These are phyloP conservation scores for Conchocele bisecta DNA, from an alignment of 2,888 invertebrate genomes.

Conservation along the genomic window DNA sequence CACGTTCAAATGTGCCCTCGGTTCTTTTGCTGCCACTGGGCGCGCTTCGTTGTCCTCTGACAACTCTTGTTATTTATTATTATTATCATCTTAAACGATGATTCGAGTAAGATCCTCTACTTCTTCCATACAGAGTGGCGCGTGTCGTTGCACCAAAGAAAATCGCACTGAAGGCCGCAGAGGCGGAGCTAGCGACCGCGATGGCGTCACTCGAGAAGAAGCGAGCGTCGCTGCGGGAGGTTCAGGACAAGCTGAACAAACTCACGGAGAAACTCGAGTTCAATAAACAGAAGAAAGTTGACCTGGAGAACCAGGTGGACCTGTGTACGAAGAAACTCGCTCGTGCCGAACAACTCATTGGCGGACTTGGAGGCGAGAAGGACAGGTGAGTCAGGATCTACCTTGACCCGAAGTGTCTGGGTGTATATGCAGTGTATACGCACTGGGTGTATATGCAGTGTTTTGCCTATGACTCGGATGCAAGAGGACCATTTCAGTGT, in stretches of 20 bases:
- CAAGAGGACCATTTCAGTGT: no score
- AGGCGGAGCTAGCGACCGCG: constrained; percentile 81
- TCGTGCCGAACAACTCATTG: constrained; percentile 83
- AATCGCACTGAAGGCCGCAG: constrained; percentile 81
- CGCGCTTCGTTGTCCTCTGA: no score
- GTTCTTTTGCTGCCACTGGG: no score
- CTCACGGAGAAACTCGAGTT: constrained; percentile 81
- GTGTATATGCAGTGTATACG: no score
- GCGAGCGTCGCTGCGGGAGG: constrained; percentile 81
- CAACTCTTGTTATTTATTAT: no score
- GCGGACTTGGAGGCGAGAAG: constrained; percentile 83
- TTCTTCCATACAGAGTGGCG: constrained; percentile 79
- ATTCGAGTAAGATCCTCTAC: no score
- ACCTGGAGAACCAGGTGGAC: constrained; percentile 83
- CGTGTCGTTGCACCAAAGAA: constrained; percentile 84
- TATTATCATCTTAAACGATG: no score
- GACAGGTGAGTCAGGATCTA: constrained; percentile 70
- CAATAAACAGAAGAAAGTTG: constrained; percentile 82
- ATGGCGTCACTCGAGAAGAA: constrained; percentile 82
- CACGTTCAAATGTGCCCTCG: no score
- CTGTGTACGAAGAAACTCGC: constrained; percentile 83
- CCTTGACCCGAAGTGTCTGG: background rate
- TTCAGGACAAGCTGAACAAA: constrained; percentile 82
- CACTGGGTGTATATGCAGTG: no score
- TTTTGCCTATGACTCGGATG: no score